Conservation (phyloP, 1,140 invertebrate genomes). For the Tetranychus cinnabarinus region DNA sequence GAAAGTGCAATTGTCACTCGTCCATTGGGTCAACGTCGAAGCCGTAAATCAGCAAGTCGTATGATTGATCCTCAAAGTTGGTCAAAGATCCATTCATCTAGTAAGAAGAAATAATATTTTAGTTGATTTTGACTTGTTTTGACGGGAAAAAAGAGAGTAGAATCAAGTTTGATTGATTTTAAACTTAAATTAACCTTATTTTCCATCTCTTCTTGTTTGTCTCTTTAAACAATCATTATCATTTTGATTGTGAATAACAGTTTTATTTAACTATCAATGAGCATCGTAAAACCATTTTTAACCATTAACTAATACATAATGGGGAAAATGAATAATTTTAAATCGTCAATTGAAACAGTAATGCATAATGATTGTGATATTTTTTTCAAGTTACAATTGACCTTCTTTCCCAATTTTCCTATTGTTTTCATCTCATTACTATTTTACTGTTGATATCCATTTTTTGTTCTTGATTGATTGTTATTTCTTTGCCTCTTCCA, state of each 20-base stretch:
- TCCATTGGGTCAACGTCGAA: not conserved
- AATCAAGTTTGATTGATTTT: not conserved
- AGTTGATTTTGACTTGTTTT: not conserved
- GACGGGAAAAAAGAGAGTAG: not conserved
- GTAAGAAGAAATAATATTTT: not conserved
- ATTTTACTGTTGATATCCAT: not conserved
- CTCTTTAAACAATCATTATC: too few species aligned
- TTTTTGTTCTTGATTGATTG: not conserved
- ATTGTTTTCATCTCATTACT: not conserved
- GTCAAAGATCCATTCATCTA: not conserved
- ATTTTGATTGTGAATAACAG: too few species aligned
- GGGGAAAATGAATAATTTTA: too few species aligned
- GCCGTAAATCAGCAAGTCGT: not conserved
- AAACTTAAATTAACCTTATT: too few species aligned
- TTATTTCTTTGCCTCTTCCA: not conserved
- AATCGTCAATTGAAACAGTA: too few species aligned
- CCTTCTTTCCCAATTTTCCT: too few species aligned
- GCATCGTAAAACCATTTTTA: too few species aligned
- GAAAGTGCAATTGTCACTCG: not conserved
- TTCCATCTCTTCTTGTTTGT: too few species aligned
- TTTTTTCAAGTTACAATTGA: not conserved
- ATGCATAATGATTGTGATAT: not conserved
- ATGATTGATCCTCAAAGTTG: not conserved
- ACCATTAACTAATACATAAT: too few species aligned
- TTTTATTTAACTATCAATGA: too few species aligned